Base-by-base conservation (phyloP, 2,888 invertebrate species). In the Thymelicus lineola region DNA sequence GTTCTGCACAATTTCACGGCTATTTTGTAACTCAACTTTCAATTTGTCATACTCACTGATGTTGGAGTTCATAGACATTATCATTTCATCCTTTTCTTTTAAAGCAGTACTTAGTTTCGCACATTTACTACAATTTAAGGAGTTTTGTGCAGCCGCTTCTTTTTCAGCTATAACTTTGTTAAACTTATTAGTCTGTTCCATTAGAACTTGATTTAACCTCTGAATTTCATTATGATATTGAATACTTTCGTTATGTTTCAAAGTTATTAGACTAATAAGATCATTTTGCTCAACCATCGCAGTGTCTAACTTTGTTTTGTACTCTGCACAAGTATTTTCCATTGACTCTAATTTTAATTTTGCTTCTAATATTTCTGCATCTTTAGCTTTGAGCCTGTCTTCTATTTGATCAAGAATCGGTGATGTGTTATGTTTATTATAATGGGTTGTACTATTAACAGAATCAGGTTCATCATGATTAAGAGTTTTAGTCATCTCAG, bases 161-260 rank as follows among this genome's bases (percentile, higher is more conserved):
- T 85, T 90, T 71, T 90, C 89, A 75, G 89, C 89, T 14, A 87
- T 72, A 0, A 86, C 66, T 66, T 75, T 84, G 73, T 88, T 89
- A 57, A 86, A 88, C 74, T 93, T 90, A 71, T 86, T 86, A 5
- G 79, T 86, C 77, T 95, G 94, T 74, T 96, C 95, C 35, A 94
- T 80, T 10, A 96, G 76, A 0, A 95, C 88, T 71, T 95, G 94
- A 70, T 96, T 95, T 57, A 98, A 86, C 38, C 97, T 94, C 83
- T 98, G 97, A 71, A 98, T 96, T 92, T 98, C 98, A 42, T 93
- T 94, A 80, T 98, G 97, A 84, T 98, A 98, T 73, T 96, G 95
- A 38, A 97, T 87, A 82, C 96, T 97, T 89, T 98, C 98, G 71
- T 96, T 95, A 80, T 98, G 98, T 87, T 98, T 98, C 70, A 96